These are phyloP conservation scores for Caenorhabditis sp. DNA, from an alignment of 2,888 invertebrate genomes.

Conservation along the genomic window DNA sequence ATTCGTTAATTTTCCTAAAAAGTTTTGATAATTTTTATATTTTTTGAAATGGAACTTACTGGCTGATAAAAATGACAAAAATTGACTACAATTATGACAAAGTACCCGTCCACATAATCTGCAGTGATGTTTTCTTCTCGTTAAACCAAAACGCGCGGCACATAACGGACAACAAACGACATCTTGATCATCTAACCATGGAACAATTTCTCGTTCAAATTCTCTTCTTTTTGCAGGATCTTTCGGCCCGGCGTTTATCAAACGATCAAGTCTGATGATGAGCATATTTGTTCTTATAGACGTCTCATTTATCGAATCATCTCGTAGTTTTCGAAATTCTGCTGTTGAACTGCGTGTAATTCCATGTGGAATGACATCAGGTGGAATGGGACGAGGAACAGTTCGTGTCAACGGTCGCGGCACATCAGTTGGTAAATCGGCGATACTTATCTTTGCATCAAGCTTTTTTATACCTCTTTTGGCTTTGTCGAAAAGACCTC, in stretches of 20 bases:
- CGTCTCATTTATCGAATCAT: slow-evolving; percentile 80
- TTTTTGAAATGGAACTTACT: slow-evolving; percentile 45
- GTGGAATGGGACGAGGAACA: slow-evolving; percentile 24
- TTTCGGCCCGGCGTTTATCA: slow-evolving; percentile 82
- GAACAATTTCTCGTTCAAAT: slow-evolving; percentile 80
- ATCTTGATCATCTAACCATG: slow-evolving; percentile 90
- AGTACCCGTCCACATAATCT: slow-evolving; percentile 77
- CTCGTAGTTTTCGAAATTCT: slow-evolving; percentile 9
- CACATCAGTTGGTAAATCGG: slow-evolving; percentile 38
- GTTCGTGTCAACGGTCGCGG: slow-evolving; percentile 7
- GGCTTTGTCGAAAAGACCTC: slow-evolving; percentile 80
- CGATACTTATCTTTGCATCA: slow-evolving; percentile 41
- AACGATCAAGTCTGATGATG: slow-evolving; percentile 88
- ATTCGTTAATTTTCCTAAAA: slow-evolving; percentile 76
- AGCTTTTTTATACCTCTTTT: slow-evolving; percentile 76
- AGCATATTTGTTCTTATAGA: slow-evolving; percentile 94
- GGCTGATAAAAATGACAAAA: slow-evolving; percentile 66
- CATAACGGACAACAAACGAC: slow-evolving; percentile 90
- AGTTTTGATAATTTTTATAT: too few species aligned
- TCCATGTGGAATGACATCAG: slow-evolving; percentile 24
- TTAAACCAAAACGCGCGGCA: slow-evolving; percentile 83
- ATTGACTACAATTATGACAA: slow-evolving; percentile 66
- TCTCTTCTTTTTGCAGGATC: slow-evolving; percentile 73
- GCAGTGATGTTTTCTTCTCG: slow-evolving; percentile 91
- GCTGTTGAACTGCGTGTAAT: neutral